Evolutionary conservation across 2,113 vertebrate genomes (phyloP).

Genomic region (Albula goreensis): DNA sequence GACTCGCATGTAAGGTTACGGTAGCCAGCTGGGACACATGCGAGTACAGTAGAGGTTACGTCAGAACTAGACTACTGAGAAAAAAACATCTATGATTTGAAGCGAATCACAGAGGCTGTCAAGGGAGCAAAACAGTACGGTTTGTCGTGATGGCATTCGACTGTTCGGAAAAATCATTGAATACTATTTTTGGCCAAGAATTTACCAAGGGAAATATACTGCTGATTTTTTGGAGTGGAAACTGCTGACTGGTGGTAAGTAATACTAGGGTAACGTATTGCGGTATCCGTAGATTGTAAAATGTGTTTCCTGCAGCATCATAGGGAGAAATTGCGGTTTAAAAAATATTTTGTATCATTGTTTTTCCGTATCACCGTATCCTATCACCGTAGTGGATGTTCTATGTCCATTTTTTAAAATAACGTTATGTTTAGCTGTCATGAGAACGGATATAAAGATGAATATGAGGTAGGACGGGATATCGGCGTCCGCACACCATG

Average conservation of each 20-base stretch:
- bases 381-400: background rate
- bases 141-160: conserved; percentile 1
- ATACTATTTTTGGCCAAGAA: background rate
- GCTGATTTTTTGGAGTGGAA: background rate
- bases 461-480: background rate
- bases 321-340: background rate
- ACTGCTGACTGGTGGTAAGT: conserved; percentile 3
- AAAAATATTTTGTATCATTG: background rate
- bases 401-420: background rate
- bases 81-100: too few species aligned
- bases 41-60: background rate
- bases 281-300: background rate
- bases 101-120: too few species aligned
- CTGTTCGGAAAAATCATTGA: background rate
- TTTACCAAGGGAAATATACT: background rate
- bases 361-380: background rate
- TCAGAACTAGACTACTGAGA: too few species aligned
- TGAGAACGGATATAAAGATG: background rate
- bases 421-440: too few species aligned
- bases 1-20: background rate
- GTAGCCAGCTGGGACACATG: background rate
- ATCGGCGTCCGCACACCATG: background rate
- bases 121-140: background rate
- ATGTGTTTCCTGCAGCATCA: background rate
- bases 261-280: background rate